These are phyloP conservation scores for Illadopsis cleaveri DNA, from an alignment of 2,113 vertebrate species.

Conservation along the genomic window DNA sequence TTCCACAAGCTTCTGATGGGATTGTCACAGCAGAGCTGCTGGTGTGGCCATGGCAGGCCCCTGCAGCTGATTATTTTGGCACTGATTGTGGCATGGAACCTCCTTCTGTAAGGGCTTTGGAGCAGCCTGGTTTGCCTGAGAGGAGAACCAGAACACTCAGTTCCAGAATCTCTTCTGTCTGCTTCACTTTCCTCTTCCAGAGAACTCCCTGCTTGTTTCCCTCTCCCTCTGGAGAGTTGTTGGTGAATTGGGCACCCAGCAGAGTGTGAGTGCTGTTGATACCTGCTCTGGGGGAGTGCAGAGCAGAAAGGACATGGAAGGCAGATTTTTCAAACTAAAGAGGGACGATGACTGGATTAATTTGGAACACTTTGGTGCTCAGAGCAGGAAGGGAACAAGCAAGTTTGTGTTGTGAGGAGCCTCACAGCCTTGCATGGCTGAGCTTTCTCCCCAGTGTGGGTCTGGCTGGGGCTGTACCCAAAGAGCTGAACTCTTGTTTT, in stretches of 20 bases:
- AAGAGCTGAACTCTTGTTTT: neutral
- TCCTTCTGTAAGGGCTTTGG: neutral
- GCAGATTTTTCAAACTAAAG: neutral
- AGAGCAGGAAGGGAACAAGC: neutral
- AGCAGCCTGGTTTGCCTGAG: neutral
- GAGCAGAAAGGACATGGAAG: neutral
- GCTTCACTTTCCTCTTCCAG: neutral
- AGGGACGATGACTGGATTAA: neutral
- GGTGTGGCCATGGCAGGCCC: fast-evolving
- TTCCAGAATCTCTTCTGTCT: neutral
- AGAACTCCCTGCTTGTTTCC: neutral
- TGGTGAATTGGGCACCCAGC: neutral
- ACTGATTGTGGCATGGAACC: neutral
- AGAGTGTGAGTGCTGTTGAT: neutral
- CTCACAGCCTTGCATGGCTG: neutral
- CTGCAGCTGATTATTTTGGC: neutral
- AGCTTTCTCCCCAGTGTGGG: neutral
- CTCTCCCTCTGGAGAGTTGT: neutral
- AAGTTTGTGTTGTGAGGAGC: neutral
- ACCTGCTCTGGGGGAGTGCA: neutral
- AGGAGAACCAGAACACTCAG: neutral
- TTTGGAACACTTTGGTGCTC: neutral
- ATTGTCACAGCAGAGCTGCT: neutral
- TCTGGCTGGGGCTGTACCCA: neutral
- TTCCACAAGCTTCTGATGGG: neutral